Evolutionary conservation across 1,140 invertebrate genomes (phyloP).

Genomic region (Lepidurus apus): DNA sequence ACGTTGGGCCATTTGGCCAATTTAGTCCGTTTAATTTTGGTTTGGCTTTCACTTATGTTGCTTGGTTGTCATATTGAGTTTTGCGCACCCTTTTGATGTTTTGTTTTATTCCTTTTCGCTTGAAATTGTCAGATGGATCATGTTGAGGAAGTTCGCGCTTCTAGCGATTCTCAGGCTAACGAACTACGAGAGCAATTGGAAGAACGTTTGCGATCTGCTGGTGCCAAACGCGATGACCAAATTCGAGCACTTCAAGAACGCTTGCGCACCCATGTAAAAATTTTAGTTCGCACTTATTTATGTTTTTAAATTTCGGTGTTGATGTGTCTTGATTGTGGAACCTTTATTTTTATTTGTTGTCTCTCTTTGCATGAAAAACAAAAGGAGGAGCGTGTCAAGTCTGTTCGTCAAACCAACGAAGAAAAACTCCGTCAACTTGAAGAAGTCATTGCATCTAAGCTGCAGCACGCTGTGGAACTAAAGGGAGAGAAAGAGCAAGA

Average conservation of each 20-base stretch:
- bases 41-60: conserved; percentile 29
- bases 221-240: conserved; percentile 76
- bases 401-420: conserved; percentile 27
- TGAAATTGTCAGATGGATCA: not conserved
- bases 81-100: conserved; percentile 26
- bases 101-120: not conserved
- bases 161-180: conserved; percentile 71
- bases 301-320: not conserved
- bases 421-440: conserved; percentile 20
- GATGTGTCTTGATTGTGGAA: conserved; percentile 12
- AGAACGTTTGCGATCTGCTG: conserved; percentile 74
- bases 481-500: conserved; percentile 23
- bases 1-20: too few relatives aligned
- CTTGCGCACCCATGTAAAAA: conserved; percentile 45
- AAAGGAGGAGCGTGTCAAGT: conserved; percentile 30
- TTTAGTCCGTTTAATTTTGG: not conserved
- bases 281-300: not conserved
- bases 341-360: not conserved
- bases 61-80: conserved; percentile 29
- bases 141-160: conserved; percentile 74
- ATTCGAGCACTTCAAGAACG: conserved; percentile 81
- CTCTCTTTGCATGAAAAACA: not conserved
- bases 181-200: conserved; percentile 75
- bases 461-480: conserved; percentile 22
- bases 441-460: conserved; percentile 18